Evolutionary conservation across 2,113 vertebrate genomes (phyloP).

Genomic region (Typhlomys cinereus): DNA sequence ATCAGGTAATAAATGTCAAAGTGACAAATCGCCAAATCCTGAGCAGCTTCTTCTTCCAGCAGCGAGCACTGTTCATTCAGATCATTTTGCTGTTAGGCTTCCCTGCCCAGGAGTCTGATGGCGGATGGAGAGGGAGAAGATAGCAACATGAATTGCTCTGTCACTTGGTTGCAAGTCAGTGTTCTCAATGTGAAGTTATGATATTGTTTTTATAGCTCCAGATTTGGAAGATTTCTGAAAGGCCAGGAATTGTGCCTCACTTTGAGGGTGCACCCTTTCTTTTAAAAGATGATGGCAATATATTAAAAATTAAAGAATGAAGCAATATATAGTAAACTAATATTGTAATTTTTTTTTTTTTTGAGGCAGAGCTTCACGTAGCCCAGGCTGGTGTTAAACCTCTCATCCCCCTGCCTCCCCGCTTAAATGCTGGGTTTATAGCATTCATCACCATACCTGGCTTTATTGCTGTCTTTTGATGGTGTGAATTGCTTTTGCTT

Average conservation of each 20-base stretch:
- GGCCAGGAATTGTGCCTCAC: not conserved
- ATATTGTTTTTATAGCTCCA: not conserved
- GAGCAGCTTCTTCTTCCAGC: not conserved
- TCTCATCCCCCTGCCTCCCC: not conserved
- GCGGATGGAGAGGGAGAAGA: not conserved
- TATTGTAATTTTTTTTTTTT: not conserved
- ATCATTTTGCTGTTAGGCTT: slow-evolving; percentile 1
- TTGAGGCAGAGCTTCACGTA: not conserved
- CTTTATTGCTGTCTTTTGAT: not conserved
- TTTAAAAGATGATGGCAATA: not conserved
- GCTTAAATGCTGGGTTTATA: not conserved
- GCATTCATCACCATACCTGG: not conserved
- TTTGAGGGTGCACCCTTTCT: not conserved
- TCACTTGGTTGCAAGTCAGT: slow-evolving; percentile 19
- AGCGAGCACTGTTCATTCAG: slow-evolving; percentile 43
- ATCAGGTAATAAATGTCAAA: slow-evolving; percentile 26
- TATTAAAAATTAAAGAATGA: not conserved
- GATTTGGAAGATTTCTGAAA: not conserved
- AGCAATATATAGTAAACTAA: not conserved
- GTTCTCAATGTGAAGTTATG: not conserved
- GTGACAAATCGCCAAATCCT: slow-evolving; percentile 25
- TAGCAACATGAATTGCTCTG: not conserved
- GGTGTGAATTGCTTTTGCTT: not conserved
- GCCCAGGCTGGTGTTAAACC: not conserved
- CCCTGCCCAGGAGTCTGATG: not conserved